Evolutionary conservation across 1,140 invertebrate genomes (phyloP).

Genomic region (Agrypnia vestita): DNA sequence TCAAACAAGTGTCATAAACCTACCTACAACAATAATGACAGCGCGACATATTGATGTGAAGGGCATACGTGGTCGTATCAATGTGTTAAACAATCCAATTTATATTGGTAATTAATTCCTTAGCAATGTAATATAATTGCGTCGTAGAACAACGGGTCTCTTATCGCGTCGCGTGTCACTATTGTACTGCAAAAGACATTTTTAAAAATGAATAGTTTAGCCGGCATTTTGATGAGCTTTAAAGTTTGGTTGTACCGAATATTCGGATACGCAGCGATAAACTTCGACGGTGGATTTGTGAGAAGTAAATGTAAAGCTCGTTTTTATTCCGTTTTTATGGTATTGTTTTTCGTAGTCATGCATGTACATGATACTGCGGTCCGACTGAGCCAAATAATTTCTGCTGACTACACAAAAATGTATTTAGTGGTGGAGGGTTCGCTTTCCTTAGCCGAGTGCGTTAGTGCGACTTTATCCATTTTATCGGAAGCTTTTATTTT

Average conservation of each 20-base stretch:
- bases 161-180: no score
- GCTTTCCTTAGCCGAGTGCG: background rate
- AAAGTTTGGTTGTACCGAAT: background rate
- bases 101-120: no score
- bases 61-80: no score
- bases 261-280: background rate
- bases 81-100: no score
- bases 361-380: background rate
- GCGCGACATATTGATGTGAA: no score
- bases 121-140: no score
- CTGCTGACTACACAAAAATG: background rate
- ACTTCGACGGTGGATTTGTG: background rate
- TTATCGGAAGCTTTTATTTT: background rate
- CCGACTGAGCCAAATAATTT: background rate
- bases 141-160: no score
- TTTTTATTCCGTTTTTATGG: background rate
- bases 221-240: background rate
- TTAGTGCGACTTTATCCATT: conserved; percentile 4
- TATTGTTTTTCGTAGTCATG: background rate
- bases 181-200: background rate
- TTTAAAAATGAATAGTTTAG: background rate
- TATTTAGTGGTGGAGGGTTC: background rate
- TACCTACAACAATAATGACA: no score
- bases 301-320: background rate
- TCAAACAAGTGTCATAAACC: no score